Percentiles rank a stretch among this genome's conserved stretches.
Conservation (phyloP, 2,888 invertebrate genomes). For the Himalopsyche japonica region DNA sequence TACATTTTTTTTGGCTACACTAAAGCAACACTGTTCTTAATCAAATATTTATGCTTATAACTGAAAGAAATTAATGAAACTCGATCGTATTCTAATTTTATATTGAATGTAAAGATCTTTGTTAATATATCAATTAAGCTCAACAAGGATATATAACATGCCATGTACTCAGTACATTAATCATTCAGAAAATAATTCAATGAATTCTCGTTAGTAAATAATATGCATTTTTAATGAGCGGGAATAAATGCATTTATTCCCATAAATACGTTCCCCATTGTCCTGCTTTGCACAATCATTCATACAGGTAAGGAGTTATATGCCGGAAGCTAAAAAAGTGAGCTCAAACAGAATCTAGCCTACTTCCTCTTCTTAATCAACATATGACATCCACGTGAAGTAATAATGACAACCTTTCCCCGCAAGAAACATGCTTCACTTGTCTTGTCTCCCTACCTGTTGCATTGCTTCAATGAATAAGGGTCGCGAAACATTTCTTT, state of each 20-base stretch:
- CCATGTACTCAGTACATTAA: not conserved
- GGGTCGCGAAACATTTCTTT: not conserved
- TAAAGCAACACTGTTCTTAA: too few relatives aligned
- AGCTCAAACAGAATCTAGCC: slow-evolving; percentile 32
- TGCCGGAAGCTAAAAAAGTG: slow-evolving; percentile 35
- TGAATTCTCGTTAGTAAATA: slow-evolving; percentile 7
- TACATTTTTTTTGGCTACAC: too few relatives aligned
- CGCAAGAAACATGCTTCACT: not conserved
- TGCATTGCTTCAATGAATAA: not conserved
- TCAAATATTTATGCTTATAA: too few relatives aligned
- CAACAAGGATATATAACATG: not conserved
- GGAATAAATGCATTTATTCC: slow-evolving; percentile 14
- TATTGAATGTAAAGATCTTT: too few relatives aligned
- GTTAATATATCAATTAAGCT: too few relatives aligned
- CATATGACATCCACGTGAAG: slow-evolving; percentile 32
- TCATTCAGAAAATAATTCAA: not conserved
- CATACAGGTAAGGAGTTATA: slow-evolving; percentile 3
- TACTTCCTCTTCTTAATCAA: slow-evolving; percentile 35
- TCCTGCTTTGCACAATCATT: slow-evolving; percentile 5
- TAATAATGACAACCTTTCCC: slow-evolving; percentile 27
- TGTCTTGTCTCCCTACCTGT: slow-evolving; percentile 15
- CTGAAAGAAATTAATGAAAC: too few relatives aligned
- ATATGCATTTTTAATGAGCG: not conserved
- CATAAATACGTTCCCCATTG: slow-evolving; percentile 17
- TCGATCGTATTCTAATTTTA: too few relatives aligned